Conservation (phyloP, 37 sponge, comb jelly and placozoan genomes). For the Mnemiopsis leidyi region DNA sequence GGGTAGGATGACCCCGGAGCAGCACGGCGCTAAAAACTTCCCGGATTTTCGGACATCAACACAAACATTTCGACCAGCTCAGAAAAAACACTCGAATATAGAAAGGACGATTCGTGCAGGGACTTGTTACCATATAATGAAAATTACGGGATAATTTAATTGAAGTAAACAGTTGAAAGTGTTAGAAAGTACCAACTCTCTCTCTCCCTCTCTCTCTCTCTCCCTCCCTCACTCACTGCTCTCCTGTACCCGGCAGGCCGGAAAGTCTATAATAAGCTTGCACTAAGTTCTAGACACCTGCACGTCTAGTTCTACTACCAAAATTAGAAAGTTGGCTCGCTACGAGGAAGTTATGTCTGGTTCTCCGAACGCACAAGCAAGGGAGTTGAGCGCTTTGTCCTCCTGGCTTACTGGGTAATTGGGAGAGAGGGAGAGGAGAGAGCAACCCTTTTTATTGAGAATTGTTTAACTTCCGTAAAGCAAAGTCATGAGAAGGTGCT, state of each 20-base stretch:
- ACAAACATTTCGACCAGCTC: no score
- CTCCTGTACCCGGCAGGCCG: conserved; percentile 15
- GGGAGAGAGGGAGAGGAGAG: conserved; percentile 4
- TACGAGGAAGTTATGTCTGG: conserved; percentile 33
- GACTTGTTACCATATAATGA: background rate
- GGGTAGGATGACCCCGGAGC: no score
- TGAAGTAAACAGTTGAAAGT: background rate
- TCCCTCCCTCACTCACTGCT: background rate
- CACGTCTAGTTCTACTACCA: conserved; percentile 23
- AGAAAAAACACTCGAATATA: background rate
- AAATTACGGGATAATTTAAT: background rate
- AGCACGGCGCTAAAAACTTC: no score
- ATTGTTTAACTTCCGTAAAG: background rate
- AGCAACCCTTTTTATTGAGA: background rate
- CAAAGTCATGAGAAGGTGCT: background rate
- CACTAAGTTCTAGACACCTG: background rate
- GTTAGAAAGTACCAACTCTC: background rate
- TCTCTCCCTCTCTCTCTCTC: background rate
- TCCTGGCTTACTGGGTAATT: background rate
- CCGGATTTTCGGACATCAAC: no score
- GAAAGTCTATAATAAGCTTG: conserved; percentile 53
- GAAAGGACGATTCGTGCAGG: background rate
- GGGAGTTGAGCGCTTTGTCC: conserved; percentile 1
- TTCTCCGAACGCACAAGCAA: background rate
- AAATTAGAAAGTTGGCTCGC: conserved; percentile 31